Evolutionary conservation across 2,888 invertebrate species (phyloP).

Genomic region (Hemaris fuciformis): DNA sequence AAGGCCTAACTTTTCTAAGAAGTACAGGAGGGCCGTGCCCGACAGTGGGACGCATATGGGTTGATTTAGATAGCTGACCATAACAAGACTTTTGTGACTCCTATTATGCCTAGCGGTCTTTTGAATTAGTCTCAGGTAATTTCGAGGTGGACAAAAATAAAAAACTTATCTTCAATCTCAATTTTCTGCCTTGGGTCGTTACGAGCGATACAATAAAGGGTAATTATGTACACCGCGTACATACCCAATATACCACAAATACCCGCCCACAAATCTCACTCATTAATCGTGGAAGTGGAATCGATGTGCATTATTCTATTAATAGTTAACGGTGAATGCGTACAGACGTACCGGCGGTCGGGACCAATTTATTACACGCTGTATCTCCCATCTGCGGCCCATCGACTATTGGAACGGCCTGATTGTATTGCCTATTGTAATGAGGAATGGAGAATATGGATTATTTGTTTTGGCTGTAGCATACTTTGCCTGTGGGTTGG

Average conservation of each 20-base stretch:
- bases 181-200: background rate
- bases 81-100: no score
- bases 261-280: slow-evolving; percentile 11
- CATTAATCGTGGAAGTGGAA: slow-evolving; percentile 4
- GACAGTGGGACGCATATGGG: no score
- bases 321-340: slow-evolving; percentile 63
- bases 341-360: slow-evolving; percentile 55
- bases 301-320: slow-evolving; percentile 33
- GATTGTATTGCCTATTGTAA: slow-evolving; percentile 1
- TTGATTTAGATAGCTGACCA: no score
- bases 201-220: background rate
- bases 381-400: slow-evolving; percentile 59
- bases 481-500: background rate
- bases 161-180: background rate
- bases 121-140: no score
- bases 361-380: slow-evolving; percentile 67
- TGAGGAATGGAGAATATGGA: slow-evolving; percentile 1
- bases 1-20: background rate
- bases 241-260: background rate
- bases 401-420: slow-evolving; percentile 2
- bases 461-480: slow-evolving; percentile 5
- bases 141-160: background rate
- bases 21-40: background rate
- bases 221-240: slow-evolving; percentile 2
- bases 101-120: no score